These are phyloP conservation scores for Aphelocoma californica DNA, from an alignment of 2,797 vertebrate genomes.

Conservation along the genomic window DNA sequence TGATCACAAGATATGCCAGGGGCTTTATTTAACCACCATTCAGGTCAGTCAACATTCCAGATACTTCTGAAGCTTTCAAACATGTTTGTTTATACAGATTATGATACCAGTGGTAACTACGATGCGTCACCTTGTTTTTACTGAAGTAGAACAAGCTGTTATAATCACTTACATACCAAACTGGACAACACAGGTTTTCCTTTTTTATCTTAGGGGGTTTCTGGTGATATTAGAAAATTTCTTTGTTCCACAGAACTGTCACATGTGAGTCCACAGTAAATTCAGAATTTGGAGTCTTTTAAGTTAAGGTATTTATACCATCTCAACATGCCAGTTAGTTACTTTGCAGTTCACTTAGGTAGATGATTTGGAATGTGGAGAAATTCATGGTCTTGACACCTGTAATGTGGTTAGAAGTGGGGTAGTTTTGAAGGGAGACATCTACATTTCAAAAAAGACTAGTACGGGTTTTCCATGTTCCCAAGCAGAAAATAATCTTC, in stretches of 20 bases:
- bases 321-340: background rate
- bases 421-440: background rate
- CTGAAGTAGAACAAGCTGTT: constrained; percentile 9
- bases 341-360: background rate
- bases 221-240: background rate
- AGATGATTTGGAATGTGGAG: background rate
- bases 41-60: constrained; percentile 64
- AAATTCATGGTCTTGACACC: background rate
- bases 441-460: background rate
- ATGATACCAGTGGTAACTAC: constrained; percentile 43
- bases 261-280: background rate
- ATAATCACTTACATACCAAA: constrained; percentile 2
- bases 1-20: constrained; percentile 63
- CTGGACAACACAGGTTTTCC: background rate
- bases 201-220: background rate
- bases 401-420: background rate
- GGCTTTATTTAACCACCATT: constrained; percentile 56
- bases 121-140: constrained; percentile 45
- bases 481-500: background rate
- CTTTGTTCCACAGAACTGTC: background rate
- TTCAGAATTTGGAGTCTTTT: background rate
- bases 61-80: constrained; percentile 56
- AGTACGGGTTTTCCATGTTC: background rate
- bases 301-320: background rate
- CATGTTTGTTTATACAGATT: constrained; percentile 57